Conservation (phyloP, 2,797 vertebrate genomes). For the Myripristis murdjan region DNA sequence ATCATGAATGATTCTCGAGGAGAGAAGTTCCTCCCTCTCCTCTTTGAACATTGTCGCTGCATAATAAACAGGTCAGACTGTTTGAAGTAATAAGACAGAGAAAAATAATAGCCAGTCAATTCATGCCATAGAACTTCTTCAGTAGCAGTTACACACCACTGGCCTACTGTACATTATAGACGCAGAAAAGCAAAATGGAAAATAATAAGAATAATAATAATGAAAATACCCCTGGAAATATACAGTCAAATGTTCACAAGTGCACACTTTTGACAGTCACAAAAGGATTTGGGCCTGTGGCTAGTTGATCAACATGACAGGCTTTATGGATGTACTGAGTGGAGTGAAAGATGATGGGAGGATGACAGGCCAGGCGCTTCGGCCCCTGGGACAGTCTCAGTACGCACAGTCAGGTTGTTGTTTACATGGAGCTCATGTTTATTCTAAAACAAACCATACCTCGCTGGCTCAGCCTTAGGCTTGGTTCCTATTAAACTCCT, state of each 20-base stretch:
- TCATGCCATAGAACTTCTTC: slow-evolving; percentile 3
- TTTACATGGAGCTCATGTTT: slow-evolving; percentile 84
- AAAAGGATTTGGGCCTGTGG: slow-evolving; percentile 63
- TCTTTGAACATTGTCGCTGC: slow-evolving; percentile 48
- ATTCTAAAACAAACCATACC: slow-evolving; percentile 78
- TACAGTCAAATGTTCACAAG: slow-evolving; percentile 71
- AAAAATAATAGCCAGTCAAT: slow-evolving; percentile 42
- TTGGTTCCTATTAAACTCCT: slow-evolving; percentile 68
- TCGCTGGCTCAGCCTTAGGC: slow-evolving; percentile 75
- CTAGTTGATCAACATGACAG: slow-evolving; percentile 77
- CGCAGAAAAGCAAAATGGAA: slow-evolving; percentile 5
- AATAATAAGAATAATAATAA: slow-evolving; percentile 29
- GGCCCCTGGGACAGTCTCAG: slow-evolving; percentile 69
- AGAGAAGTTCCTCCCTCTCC: slow-evolving; percentile 48
- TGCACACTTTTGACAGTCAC: slow-evolving; percentile 68
- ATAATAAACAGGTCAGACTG: slow-evolving; percentile 68
- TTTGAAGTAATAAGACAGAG: slow-evolving; percentile 56
- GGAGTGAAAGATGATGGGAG: slow-evolving; percentile 67
- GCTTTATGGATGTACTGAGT: slow-evolving; percentile 68
- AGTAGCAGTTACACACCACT: slow-evolving; percentile 1
- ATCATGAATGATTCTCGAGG: slow-evolving; percentile 65
- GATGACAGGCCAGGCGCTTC: slow-evolving; percentile 72
- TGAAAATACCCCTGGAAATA: slow-evolving; percentile 66
- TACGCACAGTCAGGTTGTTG: slow-evolving; percentile 75
- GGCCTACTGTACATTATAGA: slow-evolving; percentile 43